Conservation (phyloP, 2,888 invertebrate species). For the Campopleginae sp. region DNA sequence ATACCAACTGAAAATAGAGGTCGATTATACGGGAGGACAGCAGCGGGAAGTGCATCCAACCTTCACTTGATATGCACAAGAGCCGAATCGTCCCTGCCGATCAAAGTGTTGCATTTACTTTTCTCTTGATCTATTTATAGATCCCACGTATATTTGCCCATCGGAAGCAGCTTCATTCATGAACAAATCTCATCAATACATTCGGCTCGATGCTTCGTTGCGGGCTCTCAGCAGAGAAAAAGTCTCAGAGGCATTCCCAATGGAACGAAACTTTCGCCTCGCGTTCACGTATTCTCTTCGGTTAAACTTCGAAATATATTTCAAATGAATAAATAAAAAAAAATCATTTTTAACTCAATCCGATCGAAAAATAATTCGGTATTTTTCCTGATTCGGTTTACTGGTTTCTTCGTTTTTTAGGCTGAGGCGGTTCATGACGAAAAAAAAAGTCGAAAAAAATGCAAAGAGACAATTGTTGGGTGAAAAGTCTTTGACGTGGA, state of each 20-base stretch:
- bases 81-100: slow-evolving; percentile 63
- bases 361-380: not conserved
- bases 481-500: not conserved
- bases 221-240: slow-evolving; percentile 30
- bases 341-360: too few species aligned
- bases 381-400: not conserved
- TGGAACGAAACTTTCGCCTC: slow-evolving; percentile 21
- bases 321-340: not conserved
- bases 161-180: slow-evolving; percentile 49
- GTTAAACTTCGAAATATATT: slow-evolving; percentile 1
- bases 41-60: slow-evolving; percentile 45
- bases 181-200: slow-evolving; percentile 34
- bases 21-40: slow-evolving; percentile 51
- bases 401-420: not conserved
- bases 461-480: not conserved
- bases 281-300: slow-evolving; percentile 24
- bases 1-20: slow-evolving; percentile 35
- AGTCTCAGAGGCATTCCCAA: not conserved
- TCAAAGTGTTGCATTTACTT: slow-evolving; percentile 75
- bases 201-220: slow-evolving; percentile 31
- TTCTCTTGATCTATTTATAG: slow-evolving; percentile 50
- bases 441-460: too few species aligned
- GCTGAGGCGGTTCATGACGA: not conserved
- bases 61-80: slow-evolving; percentile 64
- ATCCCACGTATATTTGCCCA: slow-evolving; percentile 54